Base-by-base conservation (phyloP, 1,140 invertebrate species). In the Halictus rubicundus region DNA sequence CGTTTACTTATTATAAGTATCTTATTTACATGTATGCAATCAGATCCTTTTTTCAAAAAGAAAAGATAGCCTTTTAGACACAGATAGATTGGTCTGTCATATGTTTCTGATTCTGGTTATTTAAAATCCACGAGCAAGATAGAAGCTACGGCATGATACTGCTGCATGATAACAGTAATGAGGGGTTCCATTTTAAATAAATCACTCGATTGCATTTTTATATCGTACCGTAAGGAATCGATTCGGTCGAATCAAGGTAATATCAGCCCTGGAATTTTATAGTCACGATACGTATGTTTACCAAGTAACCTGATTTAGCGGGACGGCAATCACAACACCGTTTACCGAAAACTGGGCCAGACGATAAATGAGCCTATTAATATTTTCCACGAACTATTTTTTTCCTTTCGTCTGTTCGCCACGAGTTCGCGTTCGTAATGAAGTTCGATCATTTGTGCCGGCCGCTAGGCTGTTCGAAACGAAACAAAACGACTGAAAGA, bases 321-420 rank as follows among this genome's bases (percentile, higher is more conserved):
- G 70, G 42, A 42, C 27, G 10, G 32, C 59, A 71, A 71, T 79
- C 63, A 71, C 42, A 79, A 79, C 42, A 79, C 71, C 85, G 76
- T 83, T 83, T 86, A 76, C 79, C 69, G 84, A 88, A 89, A 89
- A 88, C 82, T 89, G 83, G 87, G 88, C 83, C 88, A 89, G 83
- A 78, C 82, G 77, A 78, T 79, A 63, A 83, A 83, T 64, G 49
- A 82, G 54, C 66, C 70, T 70, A 49, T 81, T 82, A 73, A 82
- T 79, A 73, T 65, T 73, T 82, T 78, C 69, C 49, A 25, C 54
- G 46, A 79, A 54, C 37, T 66, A 27, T 27, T 82, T 68, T 75
- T 27, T 23, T 4, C 3, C 19, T 10, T 6, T 1, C 8, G 14
- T 3, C 37, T 16, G 46, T 60, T 59, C 42, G 8, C 16, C 19